These are phyloP conservation scores for Thyatira batis DNA, from an alignment of 2,888 invertebrate species.

Conservation along the genomic window DNA sequence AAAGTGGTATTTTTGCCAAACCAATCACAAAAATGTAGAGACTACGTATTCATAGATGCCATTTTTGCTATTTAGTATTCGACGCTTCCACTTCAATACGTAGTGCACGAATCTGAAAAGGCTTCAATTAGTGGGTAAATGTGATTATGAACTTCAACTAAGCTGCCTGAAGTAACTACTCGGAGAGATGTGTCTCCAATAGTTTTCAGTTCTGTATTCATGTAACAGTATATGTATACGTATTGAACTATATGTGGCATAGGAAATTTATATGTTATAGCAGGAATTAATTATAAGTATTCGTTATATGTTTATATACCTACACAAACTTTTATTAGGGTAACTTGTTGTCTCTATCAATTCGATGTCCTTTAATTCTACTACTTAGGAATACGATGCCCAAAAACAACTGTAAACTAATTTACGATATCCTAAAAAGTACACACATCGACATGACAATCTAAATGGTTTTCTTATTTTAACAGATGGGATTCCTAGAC, in stretches of 20 bases:
- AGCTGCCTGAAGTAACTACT: constrained; percentile 28
- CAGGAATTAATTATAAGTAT: no score
- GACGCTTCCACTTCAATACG: constrained; percentile 29
- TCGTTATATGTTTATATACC: no score
- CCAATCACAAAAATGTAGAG: constrained; percentile 10
- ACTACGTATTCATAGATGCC: constrained; percentile 25
- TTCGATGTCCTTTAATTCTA: no score
- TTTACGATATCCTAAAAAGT: no score
- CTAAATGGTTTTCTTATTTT: constrained; percentile 16
- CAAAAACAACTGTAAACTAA: no score
- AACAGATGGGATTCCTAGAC: constrained; percentile 88
- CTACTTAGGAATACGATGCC: no score
- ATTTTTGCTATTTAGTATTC: constrained; percentile 40
- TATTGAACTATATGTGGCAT: background rate
- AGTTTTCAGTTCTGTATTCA: background rate
- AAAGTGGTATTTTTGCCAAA: background rate
- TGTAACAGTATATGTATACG: background rate
- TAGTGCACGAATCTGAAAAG: constrained; percentile 38
- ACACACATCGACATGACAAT: no score
- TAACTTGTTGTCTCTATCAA: no score
- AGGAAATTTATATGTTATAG: no score
- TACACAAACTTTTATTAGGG: no score
- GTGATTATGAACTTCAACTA: constrained; percentile 35
- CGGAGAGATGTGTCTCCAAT: background rate
- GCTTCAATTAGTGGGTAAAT: constrained; percentile 47